Base-by-base conservation (phyloP, 1,140 invertebrate genomes). In the Triops longicaudatus region DNA sequence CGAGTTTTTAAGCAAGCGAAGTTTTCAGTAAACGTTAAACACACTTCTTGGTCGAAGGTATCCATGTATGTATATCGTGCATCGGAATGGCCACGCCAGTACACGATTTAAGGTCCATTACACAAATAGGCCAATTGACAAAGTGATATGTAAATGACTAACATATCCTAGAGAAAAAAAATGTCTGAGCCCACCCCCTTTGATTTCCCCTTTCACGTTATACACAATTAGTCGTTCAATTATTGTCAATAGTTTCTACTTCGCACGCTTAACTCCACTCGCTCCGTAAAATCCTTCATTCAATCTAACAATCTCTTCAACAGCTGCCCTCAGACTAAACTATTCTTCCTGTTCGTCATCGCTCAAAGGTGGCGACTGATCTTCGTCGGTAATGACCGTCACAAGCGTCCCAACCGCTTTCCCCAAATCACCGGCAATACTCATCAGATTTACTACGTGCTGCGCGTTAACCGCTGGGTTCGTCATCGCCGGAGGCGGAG, bases 341-440 rank as follows among this genome's bases (percentile, higher is more conserved):
- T 63, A 17, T 22, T 63, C 26, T 42, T 75, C 37, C 12, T 75
- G 26, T 37, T 77, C 76, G 10, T 77, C 76, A 12, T 77, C 76
- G 12, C 72, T 77, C 41, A 77, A 17, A 27, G 27, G 41, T 43
- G 76, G 76, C 22, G 76, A 77, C 6, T 73, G 76, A 74, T 77
- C 78, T 27, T 88, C 87, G 81, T 93, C 91, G 74, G 91, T 93
- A 89, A 96, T 95, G 44, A 93, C 92, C 76, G 91, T 92, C 78
- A 96, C 94, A 80, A 95, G 85, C 83, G 92, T 90, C 82, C 93
- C 92, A 73, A 96, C 91, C 77, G 92, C 93, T 85, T 91, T 91
- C 28, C 92, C 91, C 79, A 95, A 86, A 83, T 95, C 92, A 83
- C 78, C 78, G 7, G 74, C 78, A 74, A 78, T 78, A 73, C 71